Percentiles rank a stretch among this genome's conserved stretches.
Evolutionary conservation across 1,140 invertebrate species (phyloP).

Genomic region (Apocrypta bakeri): DNA sequence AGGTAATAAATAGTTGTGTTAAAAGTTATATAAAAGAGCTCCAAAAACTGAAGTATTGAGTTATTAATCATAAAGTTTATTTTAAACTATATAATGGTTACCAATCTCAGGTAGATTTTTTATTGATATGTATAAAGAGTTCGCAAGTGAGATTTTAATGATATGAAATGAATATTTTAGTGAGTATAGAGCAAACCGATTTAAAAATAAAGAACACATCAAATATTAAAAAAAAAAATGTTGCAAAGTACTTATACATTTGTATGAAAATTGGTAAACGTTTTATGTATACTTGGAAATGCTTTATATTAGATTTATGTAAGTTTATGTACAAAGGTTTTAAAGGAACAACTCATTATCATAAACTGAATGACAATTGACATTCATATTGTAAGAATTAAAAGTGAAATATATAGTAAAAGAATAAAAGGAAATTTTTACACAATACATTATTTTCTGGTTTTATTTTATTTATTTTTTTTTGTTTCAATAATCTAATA

Average conservation of each 20-base stretch:
- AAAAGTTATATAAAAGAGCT: not conserved
- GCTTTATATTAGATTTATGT: not conserved
- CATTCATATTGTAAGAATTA: not conserved
- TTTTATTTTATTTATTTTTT: conserved; percentile 42
- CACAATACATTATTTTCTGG: conserved; percentile 36
- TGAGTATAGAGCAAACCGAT: conserved; percentile 11
- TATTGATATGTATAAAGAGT: not conserved
- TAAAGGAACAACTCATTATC: not conserved
- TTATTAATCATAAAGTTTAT: not conserved
- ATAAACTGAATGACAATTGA: not conserved
- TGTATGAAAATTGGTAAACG: not conserved
- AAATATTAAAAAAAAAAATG: not conserved
- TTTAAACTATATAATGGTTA: not conserved
- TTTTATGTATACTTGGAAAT: not conserved
- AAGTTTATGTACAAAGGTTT: not conserved
- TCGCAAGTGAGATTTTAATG: not conserved
- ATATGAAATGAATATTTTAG: conserved; percentile 20
- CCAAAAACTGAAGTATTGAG: not conserved
- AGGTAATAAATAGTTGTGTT: not conserved
- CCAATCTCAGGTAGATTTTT: conserved; percentile 6
- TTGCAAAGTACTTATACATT: not conserved
- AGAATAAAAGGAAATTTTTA: conserved; percentile 38
- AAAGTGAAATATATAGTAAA: conserved; percentile 4
- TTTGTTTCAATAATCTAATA: conserved; percentile 45
- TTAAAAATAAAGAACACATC: not conserved